Base-by-base conservation (phyloP, 2,888 invertebrate genomes). In the Graphium colonna region DNA sequence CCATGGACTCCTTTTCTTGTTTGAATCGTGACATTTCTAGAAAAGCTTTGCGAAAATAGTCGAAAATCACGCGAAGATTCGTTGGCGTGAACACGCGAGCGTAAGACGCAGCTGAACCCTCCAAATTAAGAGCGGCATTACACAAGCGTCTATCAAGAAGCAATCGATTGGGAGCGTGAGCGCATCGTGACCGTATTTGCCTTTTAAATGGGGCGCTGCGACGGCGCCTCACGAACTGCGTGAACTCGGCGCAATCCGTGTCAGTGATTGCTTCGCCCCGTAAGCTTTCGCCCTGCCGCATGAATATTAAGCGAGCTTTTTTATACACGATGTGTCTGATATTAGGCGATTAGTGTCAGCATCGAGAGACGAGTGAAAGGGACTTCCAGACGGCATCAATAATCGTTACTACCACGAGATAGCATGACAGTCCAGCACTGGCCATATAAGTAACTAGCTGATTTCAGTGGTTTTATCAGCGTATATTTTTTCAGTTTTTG, bases 161-260 rank as follows among this genome's bases (percentile, higher is more conserved):
- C 41, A 41, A 47, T 52, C 42, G 26, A 40, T 45, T 15, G n/a
- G n/a, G 51, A 13, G 76, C 66, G 71, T 72, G 68, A 71, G 73
- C 73, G 68, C 74, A 72, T 82, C 85, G 86, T 84, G 86, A 82
- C 77, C 75, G 73, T 74, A 81, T 82, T 84, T 83, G 82, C 79
- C 75, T 82, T 84, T 77, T 77, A 82, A 83, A 83, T 82, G 71
- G 75, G 70, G 62, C 70, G 73, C 74, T 77, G 78, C 76, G 78
- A 70, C 64, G 76, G 73, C 75, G 69, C 67, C 78, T 78, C 84
- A 83, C 82, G 83, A 86, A 73, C 74, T 77, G 75, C 79, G 77
- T 77, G 76, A 82, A 82, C 77, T 69, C 57, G n/a, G n/a, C 63
- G 68, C 72, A 72, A 82, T 78, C 76, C 79, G 70, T 82, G 83